Evolutionary conservation across 2,113 vertebrate species (phyloP).

Genomic region (Chionodraco myersi): DNA sequence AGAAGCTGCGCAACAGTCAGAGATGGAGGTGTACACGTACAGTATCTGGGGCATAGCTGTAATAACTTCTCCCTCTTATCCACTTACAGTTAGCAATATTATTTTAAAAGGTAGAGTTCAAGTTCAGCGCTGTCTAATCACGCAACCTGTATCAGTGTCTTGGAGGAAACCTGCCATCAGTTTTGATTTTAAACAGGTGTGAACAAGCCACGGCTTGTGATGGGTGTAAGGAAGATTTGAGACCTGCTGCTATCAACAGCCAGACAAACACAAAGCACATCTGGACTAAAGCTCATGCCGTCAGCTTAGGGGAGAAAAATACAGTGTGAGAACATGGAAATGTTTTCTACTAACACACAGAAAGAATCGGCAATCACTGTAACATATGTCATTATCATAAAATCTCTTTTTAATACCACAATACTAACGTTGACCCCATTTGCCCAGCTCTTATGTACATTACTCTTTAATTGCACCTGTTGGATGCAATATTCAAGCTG

Average conservation of each 20-base stretch:
- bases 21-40: slow-evolving; percentile 50
- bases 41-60: slow-evolving; percentile 60
- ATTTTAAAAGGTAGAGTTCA: slow-evolving; percentile 26
- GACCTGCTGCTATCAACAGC: neutral
- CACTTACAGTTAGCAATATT: slow-evolving; percentile 18
- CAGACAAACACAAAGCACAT: slow-evolving; percentile 7
- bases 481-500: slow-evolving; percentile 12
- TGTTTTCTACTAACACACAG: neutral
- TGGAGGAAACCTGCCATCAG: slow-evolving; percentile 34
- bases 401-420: too few relatives aligned
- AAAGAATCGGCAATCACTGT: neutral
- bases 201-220: slow-evolving; percentile 17
- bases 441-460: neutral
- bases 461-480: slow-evolving; percentile 33
- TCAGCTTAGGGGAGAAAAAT: slow-evolving; percentile 12
- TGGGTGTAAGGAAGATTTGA: slow-evolving; percentile 10
- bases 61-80: slow-evolving; percentile 51
- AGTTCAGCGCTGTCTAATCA: slow-evolving; percentile 18
- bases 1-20: slow-evolving; percentile 44
- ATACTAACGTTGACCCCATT: neutral
- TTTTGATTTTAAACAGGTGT: slow-evolving; percentile 20
- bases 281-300: neutral
- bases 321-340: neutral
- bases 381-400: too few relatives aligned
- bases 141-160: slow-evolving; percentile 23